Base-by-base conservation (phyloP, 2,888 invertebrate species). In the Lissocephala sabroskyi region DNA sequence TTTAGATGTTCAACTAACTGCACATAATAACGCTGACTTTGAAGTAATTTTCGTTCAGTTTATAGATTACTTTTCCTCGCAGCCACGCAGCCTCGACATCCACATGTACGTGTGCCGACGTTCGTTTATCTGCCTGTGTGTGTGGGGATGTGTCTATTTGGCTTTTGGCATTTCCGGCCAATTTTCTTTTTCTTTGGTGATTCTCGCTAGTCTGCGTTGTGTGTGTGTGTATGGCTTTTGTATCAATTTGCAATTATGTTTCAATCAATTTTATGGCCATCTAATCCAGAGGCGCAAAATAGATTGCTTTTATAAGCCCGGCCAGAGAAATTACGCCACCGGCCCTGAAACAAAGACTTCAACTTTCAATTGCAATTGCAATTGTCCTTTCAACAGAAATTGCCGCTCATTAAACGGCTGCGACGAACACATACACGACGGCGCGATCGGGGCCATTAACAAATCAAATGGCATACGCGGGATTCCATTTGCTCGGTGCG, bases 211-310 rank as follows among this genome's bases (percentile, higher is more conserved):
- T 23, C 4, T 23, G 7, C 7, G 23, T 23, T 9, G 14, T 13
- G 28, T 29, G 26, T 26, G 14, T 41, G 13, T 41, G 13, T 35
- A 33, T 41, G 41, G 47, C 48, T 50, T 50, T 57, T 56, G 51
- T 43, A 58, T 62, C 49, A 40, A 53, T 51, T 66, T 50, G 56
- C 52, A 67, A 65, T 65, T 63, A 63, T 61, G 45, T 65, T 61
- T 56, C 54, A 57, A 62, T 62, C 57, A 59, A 62, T 64, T 63
- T 46, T 55, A 49, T 49, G 41, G 48, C 29, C 41, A 56, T 55
- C 30, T 51, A 41, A 56, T 51, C 54, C 51, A 28, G 43, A 16
- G 41, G 44, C 49, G 39, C 30, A 33, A 47, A 57, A 55, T 59
- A 53, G 41, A 65, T 65, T 52, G 52, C 51, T 58, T 65, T 56